Evolutionary conservation across 2,888 invertebrate species (phyloP), one percentile per base, ranked within the genome.

Genomic region (Ramazzottius varieornatus): DNA sequence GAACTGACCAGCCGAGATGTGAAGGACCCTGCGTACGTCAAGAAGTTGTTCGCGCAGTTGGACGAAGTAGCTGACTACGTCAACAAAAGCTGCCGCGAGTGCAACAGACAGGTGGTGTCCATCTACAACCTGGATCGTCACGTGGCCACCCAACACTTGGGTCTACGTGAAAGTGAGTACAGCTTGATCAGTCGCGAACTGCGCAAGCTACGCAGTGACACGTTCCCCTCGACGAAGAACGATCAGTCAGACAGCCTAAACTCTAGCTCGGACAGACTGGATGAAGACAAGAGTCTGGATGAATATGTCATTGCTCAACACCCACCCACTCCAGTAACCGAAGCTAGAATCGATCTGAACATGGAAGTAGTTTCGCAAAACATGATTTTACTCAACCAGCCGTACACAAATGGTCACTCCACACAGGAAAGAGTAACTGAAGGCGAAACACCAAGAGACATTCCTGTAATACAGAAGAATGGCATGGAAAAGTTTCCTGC

Each of bases 111-210:
- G n/a, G 54, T 54, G 54, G 54, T 54, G 4, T 24, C n/a, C 24
- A 54, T 54, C 29, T 54, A 54, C 54, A 54, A 54, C 29, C 29
- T 54, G 54, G 54, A 54, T 29, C 54, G 54, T 4, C 54, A 54
- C 54, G 54, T 54, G 20, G 54, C 54, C 54, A 54, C 54, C 4
- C 54, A 54, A 29, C 54, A 54, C 29, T 24, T 54, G 20, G 54
- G 54, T 8, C 54, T 54, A 29, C 13, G 29, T 8, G 54, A 54
- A 24, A 24, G 54, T 24, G 54, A 54, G 54, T 54, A 54, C 54
- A 54, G 54, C 24, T 24, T 54, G 29, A 54, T 54, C 54, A 54
- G 54, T 29, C 8, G 24, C 4, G 54, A 54, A 24, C 29, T 54
- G 29, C 54, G 54, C 20, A 8, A 24, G 8, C 29, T 54, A 24